Evolutionary conservation across 2,888 invertebrate genomes (phyloP), one percentile per base, ranked within the genome.

Genomic region (Dicranocentrus wangi): DNA sequence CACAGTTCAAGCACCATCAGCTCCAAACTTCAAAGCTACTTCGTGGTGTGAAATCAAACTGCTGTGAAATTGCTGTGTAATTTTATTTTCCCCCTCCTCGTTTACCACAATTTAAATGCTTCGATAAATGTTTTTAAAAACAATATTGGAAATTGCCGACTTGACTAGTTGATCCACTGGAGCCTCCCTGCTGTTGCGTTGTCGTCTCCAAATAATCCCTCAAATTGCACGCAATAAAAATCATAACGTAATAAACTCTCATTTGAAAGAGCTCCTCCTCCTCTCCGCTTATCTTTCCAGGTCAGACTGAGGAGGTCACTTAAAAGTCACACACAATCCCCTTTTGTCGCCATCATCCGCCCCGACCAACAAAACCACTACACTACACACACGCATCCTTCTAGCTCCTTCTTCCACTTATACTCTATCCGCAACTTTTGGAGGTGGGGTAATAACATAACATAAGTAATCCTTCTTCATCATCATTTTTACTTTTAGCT

Each of bases 401-500:
- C 17, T n/a, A 47, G 15, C 15, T 47, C 47, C 47, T 15, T 47
- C n/a, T 47, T n/a, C 17, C 55, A 53, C 28, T 32, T 5, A 53
- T 69, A 32, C 53, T 55, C 25, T n/a, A n/a, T n/a, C 17, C 17
- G 3, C 23, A 27, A 21, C 69, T 55, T 28, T 58, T 23, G 39
- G 19, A 28, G 63, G 28, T 17, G 63, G 39, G 32, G 53, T 47
- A 39, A 60, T 39, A 58, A 58, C 55, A n/a, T n/a, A n/a, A n/a
- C n/a, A n/a, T n/a, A 69, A 47, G 60, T 43, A 53, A 71, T 71
- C 70, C 70, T 71, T 71, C 60, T 42, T 60, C 70, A 60, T 71
- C 60, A 60, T 71, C 42, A 71, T 5, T n/a, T 17, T 13, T 39
- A 39, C 13, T 8, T 7, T 39, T 39, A 7, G 7, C 39, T 39